Base-by-base conservation (phyloP, 2,888 invertebrate genomes). In the Griposia aprilina region DNA sequence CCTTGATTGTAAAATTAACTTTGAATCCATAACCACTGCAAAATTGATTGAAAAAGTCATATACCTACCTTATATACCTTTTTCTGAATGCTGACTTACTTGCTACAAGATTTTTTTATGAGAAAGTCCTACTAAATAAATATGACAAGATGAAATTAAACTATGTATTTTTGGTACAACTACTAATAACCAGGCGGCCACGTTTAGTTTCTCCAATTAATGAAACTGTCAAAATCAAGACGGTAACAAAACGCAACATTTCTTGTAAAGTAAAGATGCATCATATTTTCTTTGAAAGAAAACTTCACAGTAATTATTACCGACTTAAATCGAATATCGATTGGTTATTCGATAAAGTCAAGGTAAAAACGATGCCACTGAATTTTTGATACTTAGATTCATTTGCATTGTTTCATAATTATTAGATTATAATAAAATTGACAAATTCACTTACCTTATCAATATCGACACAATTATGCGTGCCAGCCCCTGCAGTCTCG, bases 1-100 rank as follows among this genome's bases (percentile, higher is more conserved):
- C 84, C 80, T 82, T 84, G 84, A 66, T 70, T 80, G 68, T 79
- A 59, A 68, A 83, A 45, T 72, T 68, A 69, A 68, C 81, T 83
- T 78, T 68, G 71, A 68, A 76, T 48, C 48, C 50, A 23, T 26
- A 50, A n/a, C 74, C 60, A 41, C 45, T 52, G 17, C 57, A 66
- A 52, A 59, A 50, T 70, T 70, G 48, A 50, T 79, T 78, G 11
- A 55, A 50, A 62, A 48, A 52, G 30, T 52, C 20, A 30, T 10
- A 36, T 36, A 36, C 30, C 30, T n/a, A n/a, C n/a, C n/a, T 17
- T 17, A 26, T 10, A 30, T 17, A 23, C 17, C 17, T 60, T 60
- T 23, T 68, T 50, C 6, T 23, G 6, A 30, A 67, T 23, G 50
- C 11, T 17, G 13, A 23, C 15, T 50, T 1, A 70, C 23, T 8